Percentiles rank a stretch among this genome's conserved stretches.
Conservation (phyloP, 2,797 vertebrate species). For the Falco naumanni region DNA sequence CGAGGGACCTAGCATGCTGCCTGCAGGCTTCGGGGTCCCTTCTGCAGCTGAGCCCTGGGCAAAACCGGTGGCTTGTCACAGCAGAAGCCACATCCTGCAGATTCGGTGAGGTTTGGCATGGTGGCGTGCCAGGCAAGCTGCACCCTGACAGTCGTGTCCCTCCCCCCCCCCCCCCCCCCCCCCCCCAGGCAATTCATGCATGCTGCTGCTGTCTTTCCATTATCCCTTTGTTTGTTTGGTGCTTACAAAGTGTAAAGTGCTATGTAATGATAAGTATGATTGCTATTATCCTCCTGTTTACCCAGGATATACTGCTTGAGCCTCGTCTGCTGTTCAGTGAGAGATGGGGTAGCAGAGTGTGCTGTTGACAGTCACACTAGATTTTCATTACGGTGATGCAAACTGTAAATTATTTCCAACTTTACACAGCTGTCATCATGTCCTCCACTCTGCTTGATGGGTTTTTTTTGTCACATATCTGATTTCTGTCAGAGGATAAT, state of each 20-base stretch:
- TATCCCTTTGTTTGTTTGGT: slow-evolving; percentile 14
- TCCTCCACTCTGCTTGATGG: slow-evolving; percentile 57
- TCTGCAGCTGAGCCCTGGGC: rapidly evolving
- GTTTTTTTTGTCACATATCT: slow-evolving; percentile 64
- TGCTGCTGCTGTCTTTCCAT: not conserved
- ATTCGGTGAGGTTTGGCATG: rapidly evolving
- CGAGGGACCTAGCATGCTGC: rapidly evolving
- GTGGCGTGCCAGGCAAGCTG: not conserved
- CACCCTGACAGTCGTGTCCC: not conserved
- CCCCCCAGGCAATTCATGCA: not conserved
- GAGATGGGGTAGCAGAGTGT: slow-evolving; percentile 23
- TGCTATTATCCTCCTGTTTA: slow-evolving; percentile 47
- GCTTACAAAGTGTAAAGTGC: slow-evolving; percentile 33
- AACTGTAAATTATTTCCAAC: slow-evolving; percentile 71
- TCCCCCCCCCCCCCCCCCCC: too few species aligned
- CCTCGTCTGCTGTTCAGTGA: slow-evolving; percentile 35
- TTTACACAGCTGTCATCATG: slow-evolving; percentile 64
- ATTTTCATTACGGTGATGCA: slow-evolving; percentile 71
- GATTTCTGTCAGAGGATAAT: slow-evolving; percentile 72
- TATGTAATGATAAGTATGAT: slow-evolving; percentile 42
- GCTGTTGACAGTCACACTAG: slow-evolving; percentile 47
- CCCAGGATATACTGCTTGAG: slow-evolving; percentile 46
- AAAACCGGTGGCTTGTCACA: not conserved
- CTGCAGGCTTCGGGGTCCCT: not conserved
- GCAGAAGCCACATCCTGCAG: not conserved